These are phyloP conservation scores for Umimayanthus chanpuru DNA, from an alignment of 92 coral and sea anemone species.

Conservation along the genomic window DNA sequence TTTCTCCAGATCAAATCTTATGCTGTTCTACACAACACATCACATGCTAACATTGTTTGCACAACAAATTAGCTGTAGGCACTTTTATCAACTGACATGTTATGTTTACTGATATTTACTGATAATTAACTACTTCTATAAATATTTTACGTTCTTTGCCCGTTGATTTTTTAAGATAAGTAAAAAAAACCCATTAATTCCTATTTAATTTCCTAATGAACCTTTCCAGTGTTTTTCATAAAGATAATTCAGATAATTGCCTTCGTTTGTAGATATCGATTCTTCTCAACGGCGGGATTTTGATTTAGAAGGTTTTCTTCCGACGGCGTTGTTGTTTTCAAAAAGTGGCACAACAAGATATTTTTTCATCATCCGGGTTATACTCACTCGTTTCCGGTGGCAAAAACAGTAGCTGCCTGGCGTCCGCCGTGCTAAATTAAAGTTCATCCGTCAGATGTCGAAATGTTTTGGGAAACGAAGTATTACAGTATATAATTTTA, in stretches of 20 bases:
- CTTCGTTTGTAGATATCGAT: background rate
- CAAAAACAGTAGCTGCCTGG: too few relatives aligned
- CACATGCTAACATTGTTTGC: background rate
- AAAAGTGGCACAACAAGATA: background rate
- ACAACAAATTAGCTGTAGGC: background rate
- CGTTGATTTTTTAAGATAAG: conserved; percentile 7
- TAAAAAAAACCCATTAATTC: background rate
- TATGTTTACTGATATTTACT: background rate
- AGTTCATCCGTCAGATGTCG: too few relatives aligned
- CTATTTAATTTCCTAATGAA: background rate
- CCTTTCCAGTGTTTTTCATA: background rate
- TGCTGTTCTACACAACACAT: background rate
- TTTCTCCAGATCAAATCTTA: background rate
- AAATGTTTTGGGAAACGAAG: background rate
- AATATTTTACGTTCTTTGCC: conserved; percentile 8
- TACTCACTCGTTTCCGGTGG: too few relatives aligned
- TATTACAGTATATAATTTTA: too few relatives aligned
- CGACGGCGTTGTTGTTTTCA: background rate
- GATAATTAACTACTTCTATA: too few relatives aligned
- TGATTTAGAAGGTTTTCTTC: background rate
- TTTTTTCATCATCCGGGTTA: too few relatives aligned
- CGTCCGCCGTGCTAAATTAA: too few relatives aligned
- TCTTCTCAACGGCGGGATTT: background rate
- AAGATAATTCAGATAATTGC: background rate
- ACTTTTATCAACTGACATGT: background rate